A percentile compares a stretch with the other conserved stretches of the same genome.
These are phyloP conservation scores for Phaetusa simplex DNA, from an alignment of 2,113 vertebrate genomes.

Conservation along the genomic window DNA sequence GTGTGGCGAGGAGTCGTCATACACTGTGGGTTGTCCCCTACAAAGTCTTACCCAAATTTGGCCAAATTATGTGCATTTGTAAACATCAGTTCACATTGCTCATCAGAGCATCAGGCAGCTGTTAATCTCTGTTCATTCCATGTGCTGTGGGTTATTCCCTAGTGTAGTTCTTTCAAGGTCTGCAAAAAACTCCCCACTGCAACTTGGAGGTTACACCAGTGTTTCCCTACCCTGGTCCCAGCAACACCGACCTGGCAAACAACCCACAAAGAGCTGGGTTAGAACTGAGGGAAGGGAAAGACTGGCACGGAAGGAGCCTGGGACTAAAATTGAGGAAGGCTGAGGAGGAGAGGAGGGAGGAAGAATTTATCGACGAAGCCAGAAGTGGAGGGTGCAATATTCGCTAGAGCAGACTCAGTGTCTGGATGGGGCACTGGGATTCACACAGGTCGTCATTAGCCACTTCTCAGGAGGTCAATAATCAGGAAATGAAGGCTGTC, in stretches of 20 bases:
- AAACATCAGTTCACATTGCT: background rate
- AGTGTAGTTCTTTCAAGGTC: background rate
- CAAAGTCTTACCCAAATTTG: background rate
- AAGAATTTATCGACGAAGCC: background rate
- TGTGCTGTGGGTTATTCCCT: background rate
- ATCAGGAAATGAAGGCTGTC: background rate
- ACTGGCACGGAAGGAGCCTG: background rate
- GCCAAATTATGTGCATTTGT: background rate
- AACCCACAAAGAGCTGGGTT: background rate
- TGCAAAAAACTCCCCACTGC: background rate
- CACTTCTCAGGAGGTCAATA: background rate
- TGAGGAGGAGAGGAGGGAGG: background rate
- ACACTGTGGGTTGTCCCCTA: background rate
- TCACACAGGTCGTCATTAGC: rapidly evolving
- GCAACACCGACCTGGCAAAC: background rate
- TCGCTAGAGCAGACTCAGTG: background rate
- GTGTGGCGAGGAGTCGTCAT: background rate
- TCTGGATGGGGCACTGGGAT: background rate
- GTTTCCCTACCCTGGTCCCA: background rate
- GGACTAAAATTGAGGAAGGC: background rate
- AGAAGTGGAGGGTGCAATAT: background rate
- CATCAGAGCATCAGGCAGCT: background rate
- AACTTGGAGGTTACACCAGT: background rate
- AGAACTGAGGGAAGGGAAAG: background rate
- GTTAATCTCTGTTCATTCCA: background rate